Percentiles rank a stretch among this genome's conserved stretches.
Conservation (phyloP, 2,888 invertebrate genomes). For the Hemicrepidius hirtus region DNA sequence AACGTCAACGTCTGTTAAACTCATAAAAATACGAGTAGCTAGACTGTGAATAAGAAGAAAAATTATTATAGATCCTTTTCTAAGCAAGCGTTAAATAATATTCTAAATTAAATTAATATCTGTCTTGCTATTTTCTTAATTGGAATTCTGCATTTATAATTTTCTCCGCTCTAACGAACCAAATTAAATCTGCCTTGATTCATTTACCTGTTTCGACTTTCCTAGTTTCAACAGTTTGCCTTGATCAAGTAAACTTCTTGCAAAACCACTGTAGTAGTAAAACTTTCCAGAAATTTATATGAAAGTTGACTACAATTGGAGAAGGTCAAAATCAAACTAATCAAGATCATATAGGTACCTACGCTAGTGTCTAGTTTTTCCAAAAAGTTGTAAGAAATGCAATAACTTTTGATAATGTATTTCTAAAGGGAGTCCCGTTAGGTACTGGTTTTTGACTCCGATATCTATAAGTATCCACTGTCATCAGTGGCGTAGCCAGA, state of each 20-base stretch:
- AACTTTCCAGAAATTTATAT: conserved; percentile 8
- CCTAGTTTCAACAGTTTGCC: conserved; percentile 21
- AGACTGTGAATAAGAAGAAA: too few species aligned
- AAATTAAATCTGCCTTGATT: conserved; percentile 23
- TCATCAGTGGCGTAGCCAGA: too few species aligned
- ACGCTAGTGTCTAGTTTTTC: too few species aligned
- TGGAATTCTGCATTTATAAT: conserved; percentile 27
- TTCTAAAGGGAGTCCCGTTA: too few species aligned
- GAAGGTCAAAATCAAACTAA: conserved; percentile 1
- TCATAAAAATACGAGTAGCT: too few species aligned
- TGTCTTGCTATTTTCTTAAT: conserved; percentile 18
- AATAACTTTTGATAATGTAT: too few species aligned
- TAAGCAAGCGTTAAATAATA: neutral
- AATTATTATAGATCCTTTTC: too few species aligned
- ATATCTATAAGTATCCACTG: too few species aligned
- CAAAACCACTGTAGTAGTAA: conserved; percentile 21
- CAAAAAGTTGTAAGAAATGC: too few species aligned
- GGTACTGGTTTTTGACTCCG: too few species aligned
- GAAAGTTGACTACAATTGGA: conserved; percentile 12
- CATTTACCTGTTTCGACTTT: conserved; percentile 24
- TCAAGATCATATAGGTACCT: too few species aligned
- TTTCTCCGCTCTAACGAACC: conserved; percentile 29
- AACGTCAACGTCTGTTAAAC: too few species aligned
- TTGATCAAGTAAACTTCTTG: conserved; percentile 14
- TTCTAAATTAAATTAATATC: neutral